Evolutionary conservation across 2,113 vertebrate genomes (phyloP).

Genomic region (Xenopus tropicalis): UCB_Xtro_10.0 CM004448.2:74035501-74036000

Average conservation of each 20-base stretch:
- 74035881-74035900: constrained; percentile 51
- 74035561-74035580: neutral
- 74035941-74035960: constrained; percentile 54
- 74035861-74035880: constrained; percentile 51
- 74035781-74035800: constrained; percentile 35
- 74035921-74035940: constrained; percentile 51
- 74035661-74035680: neutral
- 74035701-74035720: constrained; percentile 37
- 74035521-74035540: neutral
- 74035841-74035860: constrained; percentile 51
- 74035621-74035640: constrained; percentile 8
- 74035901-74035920: constrained; percentile 54
- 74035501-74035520: no score
- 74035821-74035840: constrained; percentile 35
- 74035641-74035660: constrained; percentile 14
- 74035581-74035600: neutral
- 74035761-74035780: no score
- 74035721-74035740: constrained; percentile 9
- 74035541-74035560: neutral
- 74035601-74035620: neutral
- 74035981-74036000: constrained; percentile 56
- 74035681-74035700: constrained; percentile 3
- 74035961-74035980: constrained; percentile 55
- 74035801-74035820: constrained; percentile 44
- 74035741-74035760: no score